These are phyloP conservation scores for Pomacea maculata DNA, from an alignment of 1,140 invertebrate species.

Conservation along the genomic window DNA sequence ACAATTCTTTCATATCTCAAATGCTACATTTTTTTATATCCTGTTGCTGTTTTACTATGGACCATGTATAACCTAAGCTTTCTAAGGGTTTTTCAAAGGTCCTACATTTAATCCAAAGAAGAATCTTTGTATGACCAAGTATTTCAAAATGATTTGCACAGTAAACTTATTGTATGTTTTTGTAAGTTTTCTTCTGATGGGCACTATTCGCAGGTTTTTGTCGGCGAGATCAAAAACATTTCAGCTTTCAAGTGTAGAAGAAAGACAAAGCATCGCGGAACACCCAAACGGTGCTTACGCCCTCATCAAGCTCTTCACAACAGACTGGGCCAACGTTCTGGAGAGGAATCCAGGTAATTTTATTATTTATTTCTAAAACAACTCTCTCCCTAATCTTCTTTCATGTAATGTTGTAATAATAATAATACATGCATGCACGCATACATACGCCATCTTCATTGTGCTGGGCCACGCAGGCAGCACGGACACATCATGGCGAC, in stretches of 20 bases:
- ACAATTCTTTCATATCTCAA: too few species aligned
- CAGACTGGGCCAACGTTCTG: conserved; percentile 1
- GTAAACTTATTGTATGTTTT: too few species aligned
- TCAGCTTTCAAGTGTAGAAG: neutral
- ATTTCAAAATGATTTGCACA: too few species aligned
- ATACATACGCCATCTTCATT: neutral
- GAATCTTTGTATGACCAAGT: too few species aligned
- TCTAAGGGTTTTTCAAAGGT: too few species aligned
- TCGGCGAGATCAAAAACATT: neutral
- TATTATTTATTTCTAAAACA: neutral
- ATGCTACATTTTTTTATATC: too few species aligned
- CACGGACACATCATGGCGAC: too few species aligned
- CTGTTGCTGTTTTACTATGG: too few species aligned
- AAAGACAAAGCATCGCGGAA: neutral
- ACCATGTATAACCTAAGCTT: too few species aligned
- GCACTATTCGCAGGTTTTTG: neutral
- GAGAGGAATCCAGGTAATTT: conserved; percentile 2
- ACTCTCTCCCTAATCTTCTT: neutral
- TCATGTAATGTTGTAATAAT: neutral
- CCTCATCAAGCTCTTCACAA: conserved; percentile 16
- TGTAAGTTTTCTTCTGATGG: too few species aligned
- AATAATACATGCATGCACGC: neutral
- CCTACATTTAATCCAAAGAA: too few species aligned
- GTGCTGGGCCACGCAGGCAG: too few species aligned
- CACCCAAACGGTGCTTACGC: conserved; percentile 12